Evolutionary conservation across 2,797 vertebrate species (phyloP), one percentile per base, ranked within the genome.

Genomic region (Garrulus glandarius): DNA sequence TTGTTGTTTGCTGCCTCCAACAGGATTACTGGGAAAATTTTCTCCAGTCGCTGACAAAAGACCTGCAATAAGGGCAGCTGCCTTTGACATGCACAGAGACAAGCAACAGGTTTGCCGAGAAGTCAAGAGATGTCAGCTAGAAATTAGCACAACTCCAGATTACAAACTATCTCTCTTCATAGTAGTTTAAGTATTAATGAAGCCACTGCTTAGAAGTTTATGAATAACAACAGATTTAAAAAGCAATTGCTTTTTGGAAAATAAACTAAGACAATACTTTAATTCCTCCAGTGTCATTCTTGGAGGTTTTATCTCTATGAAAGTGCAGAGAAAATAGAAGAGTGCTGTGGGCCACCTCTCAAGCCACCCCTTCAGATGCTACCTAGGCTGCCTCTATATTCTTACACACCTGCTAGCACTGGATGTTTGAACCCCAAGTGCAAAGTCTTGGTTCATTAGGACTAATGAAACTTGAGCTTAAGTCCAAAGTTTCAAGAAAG

Each of bases 1-100:
- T 87, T 83, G 96, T 92, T 91, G 92, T 97, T 93, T 98, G 97
- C 98, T 98, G 98, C 97, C 98, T 97, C 97, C 98, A 96, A 80
- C 97, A 97, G 98, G 97, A 95, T 92, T 47, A 34, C 34, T 15
- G 77, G 75, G 92, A 95, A 96, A 96, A 49, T 92, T 89, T 87
- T 83, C 79, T 91, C 44, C 61, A 5, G 0, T 15, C 34, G 9
- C 22, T 50, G 50, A 43, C 57, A 55, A 59, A 76, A 92, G 61
- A 50, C 7, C 15, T 1, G 6, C 27, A 49, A 4, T 14, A 49
- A 55, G 11, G 29, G 47, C 72, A 90, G 55, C 80, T 88, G 52
- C 14, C n/a, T 90, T 55, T 67, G 69, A 12, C 83, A 23, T 60
- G 61, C 84, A 87, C 65, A 52, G 67, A 89, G 71, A 76, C 29